Base-by-base conservation (phyloP, 2,888 invertebrate species). In the Tetheella fluctuosa region DNA sequence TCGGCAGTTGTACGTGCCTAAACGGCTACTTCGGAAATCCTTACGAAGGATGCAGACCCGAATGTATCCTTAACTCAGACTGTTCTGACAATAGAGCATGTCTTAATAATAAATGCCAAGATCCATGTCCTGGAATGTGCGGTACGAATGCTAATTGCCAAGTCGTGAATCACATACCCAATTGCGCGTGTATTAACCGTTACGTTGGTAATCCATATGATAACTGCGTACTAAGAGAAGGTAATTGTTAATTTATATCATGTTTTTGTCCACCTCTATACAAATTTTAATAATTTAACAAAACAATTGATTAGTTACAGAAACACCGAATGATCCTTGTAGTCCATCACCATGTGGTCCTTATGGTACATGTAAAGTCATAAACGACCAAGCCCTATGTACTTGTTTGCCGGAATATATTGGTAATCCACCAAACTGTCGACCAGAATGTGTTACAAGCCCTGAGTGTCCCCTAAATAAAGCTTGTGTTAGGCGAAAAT, bases 261-360 rank as follows among this genome's bases (percentile, higher is more conserved):
- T 54, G 17, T 23, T 57, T 54, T 52, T 64, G 54, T 54, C 54
- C 63, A n/a, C 10, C 20, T 17, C 17, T 15, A 42, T 7, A 1
- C 17, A 7, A 42, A 15, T 4, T 42, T 17, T 6, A 2, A n/a
- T 42, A 42, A 42, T n/a, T n/a, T n/a, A n/a, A 17, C 5, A 7
- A 1, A 17, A 42, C 37, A 42, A 17, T 15, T 60, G 55, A 58
- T 60, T 52, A 48, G 1, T 83, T 79, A 37, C 80, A 91, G 92
- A 89, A 64, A 77, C 83, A 54, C 89, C 91, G 58, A 84, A 71
- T 56, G 94, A 96, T 82, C 96, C 96, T 34, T 97, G 97, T 79
- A 87, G 93, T 62, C 96, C 97, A 53, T 95, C 96, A 57, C 97
- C 97, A 1, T 97, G 97, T 82, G 97, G 97, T 30, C 94, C 95